A percentile compares a stretch with the other conserved stretches of the same genome.
Evolutionary conservation across 2,113 vertebrate species (phyloP).

Genomic region (Albula glossodonta): DNA sequence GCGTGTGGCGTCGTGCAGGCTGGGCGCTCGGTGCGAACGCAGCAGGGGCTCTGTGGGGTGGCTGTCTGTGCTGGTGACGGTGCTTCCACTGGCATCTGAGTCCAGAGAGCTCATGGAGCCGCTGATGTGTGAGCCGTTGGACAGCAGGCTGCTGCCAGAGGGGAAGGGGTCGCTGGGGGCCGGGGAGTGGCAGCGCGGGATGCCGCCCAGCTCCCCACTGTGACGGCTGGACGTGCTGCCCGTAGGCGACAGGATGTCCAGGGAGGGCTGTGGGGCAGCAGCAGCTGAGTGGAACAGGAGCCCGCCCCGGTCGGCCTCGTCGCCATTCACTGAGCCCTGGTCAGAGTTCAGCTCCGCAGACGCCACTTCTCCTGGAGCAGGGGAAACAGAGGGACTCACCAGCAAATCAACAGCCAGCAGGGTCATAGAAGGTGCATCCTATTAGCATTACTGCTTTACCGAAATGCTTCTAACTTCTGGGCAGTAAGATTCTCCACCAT

Average conservation of each 20-base stretch:
- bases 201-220: constrained; percentile 57
- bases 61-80: constrained; percentile 72
- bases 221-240: constrained; percentile 69
- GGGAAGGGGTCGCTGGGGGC: constrained; percentile 77
- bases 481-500: background rate
- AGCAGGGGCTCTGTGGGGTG: constrained; percentile 51
- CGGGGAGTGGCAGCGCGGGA: constrained; percentile 71
- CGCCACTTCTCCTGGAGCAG: constrained; percentile 49
- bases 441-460: background rate
- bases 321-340: constrained; percentile 70
- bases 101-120: constrained; percentile 78
- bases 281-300: constrained; percentile 44
- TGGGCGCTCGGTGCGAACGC: constrained; percentile 26
- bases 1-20: constrained; percentile 55
- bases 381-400: background rate
- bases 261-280: constrained; percentile 47
- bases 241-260: constrained; percentile 67
- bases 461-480: background rate
- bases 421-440: background rate
- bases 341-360: constrained; percentile 59
- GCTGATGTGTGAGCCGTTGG: constrained; percentile 79
- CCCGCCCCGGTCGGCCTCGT: constrained; percentile 64
- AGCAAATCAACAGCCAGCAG: background rate
- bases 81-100: constrained; percentile 76
- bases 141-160: constrained; percentile 74